A percentile compares a stretch with the other conserved stretches of the same genome.
Conservation (phyloP, 2,797 vertebrate genomes). For the Nothura maculosa region DNA sequence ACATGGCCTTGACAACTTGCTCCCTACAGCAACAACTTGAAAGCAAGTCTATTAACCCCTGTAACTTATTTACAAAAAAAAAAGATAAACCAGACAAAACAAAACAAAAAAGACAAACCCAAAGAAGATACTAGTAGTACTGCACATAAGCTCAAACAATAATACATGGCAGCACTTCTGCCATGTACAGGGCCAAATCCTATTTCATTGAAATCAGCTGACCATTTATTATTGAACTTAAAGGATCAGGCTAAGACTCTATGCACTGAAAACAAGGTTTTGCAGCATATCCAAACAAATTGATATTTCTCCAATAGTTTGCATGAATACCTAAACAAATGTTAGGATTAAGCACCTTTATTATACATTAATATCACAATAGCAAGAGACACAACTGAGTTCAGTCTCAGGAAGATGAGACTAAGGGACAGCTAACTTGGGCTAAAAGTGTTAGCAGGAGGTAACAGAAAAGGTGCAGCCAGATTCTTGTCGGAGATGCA, state of each 20-base stretch:
- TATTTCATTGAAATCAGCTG: background rate
- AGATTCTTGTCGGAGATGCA: background rate
- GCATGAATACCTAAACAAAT: conserved; percentile 9
- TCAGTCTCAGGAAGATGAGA: background rate
- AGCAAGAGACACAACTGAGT: background rate
- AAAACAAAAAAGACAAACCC: background rate
- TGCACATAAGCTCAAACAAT: background rate
- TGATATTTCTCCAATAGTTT: background rate
- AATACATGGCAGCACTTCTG: background rate
- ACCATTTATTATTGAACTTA: background rate
- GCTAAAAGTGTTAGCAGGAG: background rate
- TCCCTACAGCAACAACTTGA: background rate
- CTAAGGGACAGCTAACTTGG: background rate
- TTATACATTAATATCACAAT: background rate
- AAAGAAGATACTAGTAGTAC: background rate
- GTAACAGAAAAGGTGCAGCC: background rate
- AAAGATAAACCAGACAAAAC: background rate
- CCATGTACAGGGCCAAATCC: background rate
- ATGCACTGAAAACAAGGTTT: background rate
- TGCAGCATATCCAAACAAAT: background rate
- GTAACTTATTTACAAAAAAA: background rate
- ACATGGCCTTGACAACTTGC: background rate
- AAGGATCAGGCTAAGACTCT: background rate
- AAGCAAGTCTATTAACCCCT: conserved; percentile 2
- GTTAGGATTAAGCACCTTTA: background rate